Percentiles rank a stretch among this genome's conserved stretches.
Evolutionary conservation across 2,888 invertebrate species (phyloP).

Genomic region (Catocala nupta): DNA sequence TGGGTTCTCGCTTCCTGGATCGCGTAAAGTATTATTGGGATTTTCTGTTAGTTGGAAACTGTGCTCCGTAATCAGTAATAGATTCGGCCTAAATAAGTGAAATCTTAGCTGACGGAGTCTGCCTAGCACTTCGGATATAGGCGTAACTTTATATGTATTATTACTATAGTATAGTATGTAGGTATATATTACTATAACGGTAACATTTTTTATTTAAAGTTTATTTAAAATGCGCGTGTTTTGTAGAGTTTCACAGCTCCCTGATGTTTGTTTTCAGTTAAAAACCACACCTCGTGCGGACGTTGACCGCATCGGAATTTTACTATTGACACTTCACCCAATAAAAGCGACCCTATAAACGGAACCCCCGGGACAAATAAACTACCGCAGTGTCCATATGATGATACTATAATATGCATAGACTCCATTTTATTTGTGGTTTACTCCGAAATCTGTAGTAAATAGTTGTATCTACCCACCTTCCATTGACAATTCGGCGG

Average conservation of each 20-base stretch:
- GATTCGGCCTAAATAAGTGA: no score
- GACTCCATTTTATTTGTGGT: constrained; percentile 83
- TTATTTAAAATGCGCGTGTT: no score
- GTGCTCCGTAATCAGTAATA: no score
- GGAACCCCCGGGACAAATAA: constrained; percentile 75
- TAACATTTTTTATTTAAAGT: no score
- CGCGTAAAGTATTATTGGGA: no score
- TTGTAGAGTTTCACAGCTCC: not conserved
- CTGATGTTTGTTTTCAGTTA: constrained; percentile 15
- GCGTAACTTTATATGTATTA: no score
- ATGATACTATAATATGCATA: constrained; percentile 86
- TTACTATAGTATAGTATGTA: no score
- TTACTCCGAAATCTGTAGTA: constrained; percentile 70
- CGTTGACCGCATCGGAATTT: constrained; percentile 69
- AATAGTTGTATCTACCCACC: constrained; percentile 53
- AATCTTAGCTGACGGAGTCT: no score
- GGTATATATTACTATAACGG: no score
- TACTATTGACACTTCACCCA: constrained; percentile 78
- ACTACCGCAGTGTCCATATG: constrained; percentile 76
- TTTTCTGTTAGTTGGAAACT: no score
- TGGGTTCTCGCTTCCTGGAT: no score
- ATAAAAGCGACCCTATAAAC: constrained; percentile 77
- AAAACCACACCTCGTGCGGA: constrained; percentile 19
- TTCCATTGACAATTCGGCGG: constrained; percentile 75
- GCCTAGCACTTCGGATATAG: no score